Percentiles rank a stretch among this genome's conserved stretches.
These are phyloP conservation scores for Copidosoma floridanum DNA, from an alignment of 1,140 invertebrate genomes.

Conservation along the genomic window DNA sequence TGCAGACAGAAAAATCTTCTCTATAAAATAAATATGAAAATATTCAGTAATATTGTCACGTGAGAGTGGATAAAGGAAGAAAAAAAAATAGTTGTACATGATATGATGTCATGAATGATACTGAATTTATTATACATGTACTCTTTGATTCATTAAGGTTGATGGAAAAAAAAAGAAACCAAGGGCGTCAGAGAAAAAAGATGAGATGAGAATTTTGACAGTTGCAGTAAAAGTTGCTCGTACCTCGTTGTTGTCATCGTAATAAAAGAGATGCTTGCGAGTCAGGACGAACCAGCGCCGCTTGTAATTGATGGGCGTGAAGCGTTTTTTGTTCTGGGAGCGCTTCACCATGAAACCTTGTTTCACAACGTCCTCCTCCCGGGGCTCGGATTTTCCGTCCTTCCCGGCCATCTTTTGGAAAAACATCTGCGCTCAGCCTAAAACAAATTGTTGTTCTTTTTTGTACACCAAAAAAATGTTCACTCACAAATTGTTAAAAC, in stretches of 20 bases:
- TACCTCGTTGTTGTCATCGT: slow-evolving; percentile 74
- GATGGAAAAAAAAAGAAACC: too few species aligned
- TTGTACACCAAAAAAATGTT: neutral
- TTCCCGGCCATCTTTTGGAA: slow-evolving; percentile 46
- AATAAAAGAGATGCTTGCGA: slow-evolving; percentile 71
- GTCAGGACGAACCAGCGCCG: slow-evolving; percentile 82
- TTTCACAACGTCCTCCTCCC: slow-evolving; percentile 42
- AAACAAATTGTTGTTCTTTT: neutral
- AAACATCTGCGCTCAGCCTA: slow-evolving; percentile 20
- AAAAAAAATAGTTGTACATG: too few species aligned
- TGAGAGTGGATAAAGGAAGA: slow-evolving; percentile 11
- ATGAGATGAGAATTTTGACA: neutral
- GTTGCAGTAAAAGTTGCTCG: neutral
- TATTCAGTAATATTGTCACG: slow-evolving; percentile 13
- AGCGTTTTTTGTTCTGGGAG: slow-evolving; percentile 83
- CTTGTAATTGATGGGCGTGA: slow-evolving; percentile 81
- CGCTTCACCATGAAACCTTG: slow-evolving; percentile 81
- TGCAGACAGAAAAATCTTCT: slow-evolving; percentile 30
- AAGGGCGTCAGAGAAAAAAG: too few species aligned
- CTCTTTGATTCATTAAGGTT: too few species aligned
- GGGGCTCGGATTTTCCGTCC: slow-evolving; percentile 48
- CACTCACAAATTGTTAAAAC: too few species aligned
- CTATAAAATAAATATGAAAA: slow-evolving; percentile 31
- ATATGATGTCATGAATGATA: neutral
- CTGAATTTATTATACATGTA: neutral